phyloP scores from a whole-genome alignment of 2,113 vertebrate genomes.

The Limanda limanda region DNA sequence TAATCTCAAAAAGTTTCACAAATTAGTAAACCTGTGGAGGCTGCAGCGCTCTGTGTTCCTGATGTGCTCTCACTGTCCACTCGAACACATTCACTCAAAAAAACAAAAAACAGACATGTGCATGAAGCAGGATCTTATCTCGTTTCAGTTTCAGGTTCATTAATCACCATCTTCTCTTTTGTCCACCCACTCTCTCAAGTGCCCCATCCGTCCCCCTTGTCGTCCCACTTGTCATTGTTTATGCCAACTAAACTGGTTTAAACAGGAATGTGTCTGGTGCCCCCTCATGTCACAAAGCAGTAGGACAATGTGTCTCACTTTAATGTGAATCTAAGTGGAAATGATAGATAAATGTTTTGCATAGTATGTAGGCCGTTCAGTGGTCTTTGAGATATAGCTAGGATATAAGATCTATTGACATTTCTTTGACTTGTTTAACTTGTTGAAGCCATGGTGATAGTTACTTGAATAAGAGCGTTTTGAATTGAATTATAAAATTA shows the following conservation, averaged over 20 bases:
- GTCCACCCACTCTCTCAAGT: conserved; percentile 47
- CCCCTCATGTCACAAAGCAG: conserved; percentile 61
- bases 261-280: conserved; percentile 55
- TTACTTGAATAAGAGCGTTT: no score
- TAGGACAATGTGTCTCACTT: conserved; percentile 21
- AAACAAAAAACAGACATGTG: no score
- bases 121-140: background rate
- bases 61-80: no score
- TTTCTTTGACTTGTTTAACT: background rate
- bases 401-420: background rate
- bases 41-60: no score
- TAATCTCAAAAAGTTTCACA: no score
- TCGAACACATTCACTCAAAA: no score
- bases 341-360: no score
- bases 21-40: no score
- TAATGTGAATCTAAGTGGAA: background rate
- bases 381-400: background rate
- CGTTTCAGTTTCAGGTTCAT: conserved; percentile 43
- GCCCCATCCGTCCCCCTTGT: background rate
- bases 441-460: no score
- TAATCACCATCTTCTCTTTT: conserved; percentile 55
- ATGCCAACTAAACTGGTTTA: conserved; percentile 17
- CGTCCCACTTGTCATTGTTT: conserved; percentile 7
- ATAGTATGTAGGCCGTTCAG: background rate
- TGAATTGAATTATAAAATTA: no score